These are phyloP conservation scores for Harpagoxenus sublaevis DNA, from an alignment of 2,888 invertebrate genomes.

Conservation along the genomic window DNA sequence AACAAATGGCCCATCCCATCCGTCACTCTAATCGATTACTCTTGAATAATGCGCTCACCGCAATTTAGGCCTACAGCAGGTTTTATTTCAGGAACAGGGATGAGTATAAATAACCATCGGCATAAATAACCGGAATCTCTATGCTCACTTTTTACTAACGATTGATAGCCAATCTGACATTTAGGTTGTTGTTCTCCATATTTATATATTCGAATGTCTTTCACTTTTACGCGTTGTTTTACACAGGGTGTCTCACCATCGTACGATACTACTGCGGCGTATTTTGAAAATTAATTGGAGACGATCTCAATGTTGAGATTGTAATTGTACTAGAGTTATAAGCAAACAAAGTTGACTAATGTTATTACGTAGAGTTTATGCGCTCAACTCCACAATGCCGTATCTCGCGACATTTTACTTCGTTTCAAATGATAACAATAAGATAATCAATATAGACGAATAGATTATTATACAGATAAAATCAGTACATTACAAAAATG, in stretches of 20 bases:
- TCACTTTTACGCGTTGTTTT: background rate
- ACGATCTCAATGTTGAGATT: background rate
- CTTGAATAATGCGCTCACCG: slow-evolving; percentile 33
- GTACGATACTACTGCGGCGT: background rate
- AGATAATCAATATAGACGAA: background rate
- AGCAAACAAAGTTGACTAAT: background rate
- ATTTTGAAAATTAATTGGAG: slow-evolving; percentile 3
- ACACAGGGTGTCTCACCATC: background rate
- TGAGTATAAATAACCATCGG: background rate
- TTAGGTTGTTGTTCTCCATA: background rate
- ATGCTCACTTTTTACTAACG: slow-evolving; percentile 19
- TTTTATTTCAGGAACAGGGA: slow-evolving; percentile 8
- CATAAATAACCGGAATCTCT: slow-evolving; percentile 26
- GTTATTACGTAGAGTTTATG: background rate
- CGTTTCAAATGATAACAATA: background rate
- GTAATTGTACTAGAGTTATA: background rate
- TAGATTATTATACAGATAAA: background rate
- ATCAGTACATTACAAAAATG: background rate
- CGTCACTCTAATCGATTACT: slow-evolving; percentile 25
- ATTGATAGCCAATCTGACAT: slow-evolving; percentile 1
- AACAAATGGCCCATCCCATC: slow-evolving; percentile 27
- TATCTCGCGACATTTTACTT: background rate
- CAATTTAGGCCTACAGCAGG: slow-evolving; percentile 5
- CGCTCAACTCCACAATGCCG: background rate
- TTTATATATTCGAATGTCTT: background rate